phyloP scores from a whole-genome alignment of 2,888 invertebrate genomes.

The Zhuqinia jingwanae region DNA sequence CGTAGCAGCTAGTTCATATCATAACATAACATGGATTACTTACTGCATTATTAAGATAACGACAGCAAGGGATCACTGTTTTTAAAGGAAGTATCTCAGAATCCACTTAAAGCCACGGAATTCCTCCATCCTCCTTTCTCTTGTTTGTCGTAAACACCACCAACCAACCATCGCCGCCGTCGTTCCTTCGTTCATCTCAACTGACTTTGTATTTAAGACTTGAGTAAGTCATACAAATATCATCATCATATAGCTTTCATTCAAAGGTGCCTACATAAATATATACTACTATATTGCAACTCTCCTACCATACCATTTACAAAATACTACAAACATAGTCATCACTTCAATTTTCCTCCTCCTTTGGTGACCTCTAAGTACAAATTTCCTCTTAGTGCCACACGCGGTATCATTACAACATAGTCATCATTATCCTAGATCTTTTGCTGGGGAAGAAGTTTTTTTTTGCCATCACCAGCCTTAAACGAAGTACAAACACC shows the following conservation, averaged over 20 bases:
- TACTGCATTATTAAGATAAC: conserved; percentile 51
- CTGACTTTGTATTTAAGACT: neutral
- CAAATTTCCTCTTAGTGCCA: conserved; percentile 34
- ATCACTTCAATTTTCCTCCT: neutral
- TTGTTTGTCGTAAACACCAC: conserved; percentile 7
- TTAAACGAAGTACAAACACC: conserved; percentile 31
- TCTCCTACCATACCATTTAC: neutral
- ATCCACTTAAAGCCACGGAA: conserved; percentile 21
- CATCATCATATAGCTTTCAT: neutral
- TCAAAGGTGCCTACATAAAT: no score
- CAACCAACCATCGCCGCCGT: neutral
- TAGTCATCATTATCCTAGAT: neutral
- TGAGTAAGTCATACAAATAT: conserved; percentile 16
- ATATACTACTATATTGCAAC: neutral
- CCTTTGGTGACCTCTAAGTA: conserved; percentile 9
- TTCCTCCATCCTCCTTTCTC: conserved; percentile 3
- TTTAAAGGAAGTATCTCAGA: conserved; percentile 26
- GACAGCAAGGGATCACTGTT: conserved; percentile 42
- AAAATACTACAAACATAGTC: neutral
- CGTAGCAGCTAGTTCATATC: no score
- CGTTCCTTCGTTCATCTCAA: neutral
- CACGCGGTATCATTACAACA: neutral
- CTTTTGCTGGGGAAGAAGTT: neutral
- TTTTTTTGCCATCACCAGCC: neutral
- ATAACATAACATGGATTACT: conserved; percentile 34